These are phyloP conservation scores for Acronicta psi DNA, from an alignment of 2,888 invertebrate species.

Conservation along the genomic window DNA sequence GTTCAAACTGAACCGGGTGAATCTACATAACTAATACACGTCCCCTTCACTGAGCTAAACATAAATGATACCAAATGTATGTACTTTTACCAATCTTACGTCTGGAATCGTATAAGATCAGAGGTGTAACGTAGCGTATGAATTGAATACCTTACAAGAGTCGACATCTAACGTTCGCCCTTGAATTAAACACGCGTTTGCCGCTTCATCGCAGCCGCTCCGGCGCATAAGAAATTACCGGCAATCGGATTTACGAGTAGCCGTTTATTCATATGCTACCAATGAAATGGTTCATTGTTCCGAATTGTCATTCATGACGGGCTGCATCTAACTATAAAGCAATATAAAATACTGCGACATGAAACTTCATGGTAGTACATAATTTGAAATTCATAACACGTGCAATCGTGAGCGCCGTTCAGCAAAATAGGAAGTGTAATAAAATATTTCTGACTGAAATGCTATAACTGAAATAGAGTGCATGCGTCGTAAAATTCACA, in stretches of 20 bases:
- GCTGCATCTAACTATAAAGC: constrained; percentile 63
- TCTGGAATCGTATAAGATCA: constrained; percentile 35
- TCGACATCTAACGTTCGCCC: constrained; percentile 41
- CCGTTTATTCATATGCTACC: constrained; percentile 31
- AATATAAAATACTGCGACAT: constrained; percentile 68
- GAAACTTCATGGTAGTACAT: constrained; percentile 65
- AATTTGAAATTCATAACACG: constrained; percentile 83
- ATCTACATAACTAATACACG: constrained; percentile 59
- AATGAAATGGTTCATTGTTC: constrained; percentile 47
- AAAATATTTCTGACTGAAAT: constrained; percentile 80
- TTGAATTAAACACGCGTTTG: constrained; percentile 48
- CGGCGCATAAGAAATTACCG: constrained; percentile 42
- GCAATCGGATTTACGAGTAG: constrained; percentile 16
- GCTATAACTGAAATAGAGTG: constrained; percentile 80
- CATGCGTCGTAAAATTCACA: constrained; percentile 72
- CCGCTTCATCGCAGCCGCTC: constrained; percentile 31
- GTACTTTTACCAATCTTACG: constrained; percentile 41
- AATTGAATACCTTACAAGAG: constrained; percentile 47
- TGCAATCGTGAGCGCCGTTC: constrained; percentile 78
- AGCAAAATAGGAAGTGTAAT: constrained; percentile 80
- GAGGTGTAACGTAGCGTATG: constrained; percentile 40
- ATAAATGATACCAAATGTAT: constrained; percentile 27
- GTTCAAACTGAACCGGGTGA: constrained; percentile 39
- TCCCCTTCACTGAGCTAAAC: constrained; percentile 21
- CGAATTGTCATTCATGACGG: constrained; percentile 60